Conservation (phyloP, 1,140 invertebrate genomes). For the Chlorops oryzae region DNA sequence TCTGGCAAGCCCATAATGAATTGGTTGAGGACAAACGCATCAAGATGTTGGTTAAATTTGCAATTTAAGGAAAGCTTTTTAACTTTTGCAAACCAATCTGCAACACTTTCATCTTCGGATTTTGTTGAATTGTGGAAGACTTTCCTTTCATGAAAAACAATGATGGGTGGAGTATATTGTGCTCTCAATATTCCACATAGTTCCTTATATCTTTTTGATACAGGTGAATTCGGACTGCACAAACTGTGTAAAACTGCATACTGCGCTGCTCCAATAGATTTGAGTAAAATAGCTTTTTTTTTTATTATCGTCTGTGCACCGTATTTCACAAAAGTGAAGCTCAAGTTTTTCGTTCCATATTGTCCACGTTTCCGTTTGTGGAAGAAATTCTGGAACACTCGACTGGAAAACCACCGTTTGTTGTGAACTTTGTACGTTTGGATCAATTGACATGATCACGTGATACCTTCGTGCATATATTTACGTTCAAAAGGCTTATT, state of each 20-base stretch:
- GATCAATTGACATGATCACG: no score
- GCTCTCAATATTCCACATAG: no score
- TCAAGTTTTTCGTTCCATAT: background rate
- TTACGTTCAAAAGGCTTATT: no score
- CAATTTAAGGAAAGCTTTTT: constrained; percentile 6
- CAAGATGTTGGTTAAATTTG: constrained; percentile 9
- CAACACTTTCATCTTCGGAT: background rate
- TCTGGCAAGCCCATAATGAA: constrained; percentile 8
- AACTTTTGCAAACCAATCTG: constrained; percentile 3
- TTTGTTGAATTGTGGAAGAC: background rate
- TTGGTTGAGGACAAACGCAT: constrained; percentile 7
- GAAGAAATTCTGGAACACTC: no score
- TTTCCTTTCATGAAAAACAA: constrained; percentile 3
- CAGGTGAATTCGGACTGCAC: background rate
- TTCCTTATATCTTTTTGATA: background rate
- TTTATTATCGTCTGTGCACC: background rate
- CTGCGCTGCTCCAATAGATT: background rate
- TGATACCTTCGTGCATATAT: no score
- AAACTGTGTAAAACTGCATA: background rate
- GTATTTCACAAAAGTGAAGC: background rate
- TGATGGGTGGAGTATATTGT: no score
- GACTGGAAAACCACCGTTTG: no score
- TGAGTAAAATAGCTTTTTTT: constrained; percentile 1
- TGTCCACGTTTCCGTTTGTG: no score
- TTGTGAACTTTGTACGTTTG: no score